A percentile compares a stretch with the other conserved stretches of the same genome.
phyloP scores from a whole-genome alignment of 2,888 invertebrate genomes.

The Pollenia labialis region DNA sequence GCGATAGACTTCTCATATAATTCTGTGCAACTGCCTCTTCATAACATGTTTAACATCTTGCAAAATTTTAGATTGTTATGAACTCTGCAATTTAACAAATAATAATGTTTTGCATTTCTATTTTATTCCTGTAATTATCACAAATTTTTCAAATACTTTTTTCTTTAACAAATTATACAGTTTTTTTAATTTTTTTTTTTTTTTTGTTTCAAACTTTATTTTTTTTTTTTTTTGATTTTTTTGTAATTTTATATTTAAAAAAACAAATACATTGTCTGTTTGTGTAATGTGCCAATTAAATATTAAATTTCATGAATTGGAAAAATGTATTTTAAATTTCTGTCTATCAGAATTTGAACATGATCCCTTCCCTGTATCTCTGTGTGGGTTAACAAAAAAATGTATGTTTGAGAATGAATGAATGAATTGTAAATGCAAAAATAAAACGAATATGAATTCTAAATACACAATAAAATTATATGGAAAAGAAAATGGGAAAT shows the following conservation, averaged over 20 bases:
- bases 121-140: too few species aligned
- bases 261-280: constrained; percentile 41
- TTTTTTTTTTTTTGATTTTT: neutral
- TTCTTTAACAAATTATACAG: too few species aligned
- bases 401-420: neutral
- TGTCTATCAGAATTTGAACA: constrained; percentile 30
- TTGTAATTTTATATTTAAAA: constrained; percentile 8
- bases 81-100: too few species aligned
- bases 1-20: too few species aligned
- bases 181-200: too few species aligned
- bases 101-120: too few species aligned
- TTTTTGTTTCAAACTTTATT: neutral
- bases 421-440: constrained; percentile 14
- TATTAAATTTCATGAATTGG: constrained; percentile 71
- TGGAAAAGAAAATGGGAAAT: neutral
- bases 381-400: neutral
- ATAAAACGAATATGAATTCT: too few species aligned
- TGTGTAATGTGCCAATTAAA: constrained; percentile 69
- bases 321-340: constrained; percentile 54
- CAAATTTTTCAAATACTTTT: too few species aligned
- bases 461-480: neutral
- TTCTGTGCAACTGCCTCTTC: too few species aligned
- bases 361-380: neutral
- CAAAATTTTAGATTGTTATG: too few species aligned
- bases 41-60: too few species aligned